Percentiles rank a stretch among this genome's conserved stretches.
These are phyloP conservation scores for Grallaria varia DNA, from an alignment of 2,113 vertebrate species.

Conservation along the genomic window DNA sequence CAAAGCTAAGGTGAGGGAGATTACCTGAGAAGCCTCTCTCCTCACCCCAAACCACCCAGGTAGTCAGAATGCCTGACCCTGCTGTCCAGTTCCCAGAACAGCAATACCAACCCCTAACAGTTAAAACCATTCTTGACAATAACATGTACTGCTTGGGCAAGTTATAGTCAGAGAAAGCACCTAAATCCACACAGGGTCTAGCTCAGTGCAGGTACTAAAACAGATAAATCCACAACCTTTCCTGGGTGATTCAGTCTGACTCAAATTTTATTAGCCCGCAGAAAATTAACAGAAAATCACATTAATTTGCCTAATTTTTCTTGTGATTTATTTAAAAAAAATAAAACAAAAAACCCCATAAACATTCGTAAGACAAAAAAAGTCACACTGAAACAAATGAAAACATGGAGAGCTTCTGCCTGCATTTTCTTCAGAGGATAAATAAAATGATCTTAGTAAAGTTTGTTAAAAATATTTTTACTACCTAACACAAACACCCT, in stretches of 20 bases:
- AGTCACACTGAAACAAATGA: neutral
- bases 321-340: neutral
- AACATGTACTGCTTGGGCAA: too few relatives aligned
- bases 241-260: neutral
- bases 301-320: neutral
- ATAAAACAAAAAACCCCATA: too few relatives aligned
- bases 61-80: too few relatives aligned
- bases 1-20: neutral
- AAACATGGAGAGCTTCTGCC: neutral
- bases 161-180: too few relatives aligned
- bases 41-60: too few relatives aligned
- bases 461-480: neutral
- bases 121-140: too few relatives aligned
- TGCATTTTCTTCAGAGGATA: neutral
- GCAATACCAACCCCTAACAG: too few relatives aligned
- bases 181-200: too few relatives aligned
- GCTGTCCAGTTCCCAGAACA: too few relatives aligned
- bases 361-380: neutral
- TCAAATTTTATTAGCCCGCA: neutral
- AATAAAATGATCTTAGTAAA: neutral
- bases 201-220: too few relatives aligned
- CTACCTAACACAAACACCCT: neutral
- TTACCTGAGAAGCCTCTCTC: neutral
- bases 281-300: neutral
- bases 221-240: too few relatives aligned